Conservation (phyloP, 1,140 invertebrate genomes). For the Copidosoma floridanum region DNA sequence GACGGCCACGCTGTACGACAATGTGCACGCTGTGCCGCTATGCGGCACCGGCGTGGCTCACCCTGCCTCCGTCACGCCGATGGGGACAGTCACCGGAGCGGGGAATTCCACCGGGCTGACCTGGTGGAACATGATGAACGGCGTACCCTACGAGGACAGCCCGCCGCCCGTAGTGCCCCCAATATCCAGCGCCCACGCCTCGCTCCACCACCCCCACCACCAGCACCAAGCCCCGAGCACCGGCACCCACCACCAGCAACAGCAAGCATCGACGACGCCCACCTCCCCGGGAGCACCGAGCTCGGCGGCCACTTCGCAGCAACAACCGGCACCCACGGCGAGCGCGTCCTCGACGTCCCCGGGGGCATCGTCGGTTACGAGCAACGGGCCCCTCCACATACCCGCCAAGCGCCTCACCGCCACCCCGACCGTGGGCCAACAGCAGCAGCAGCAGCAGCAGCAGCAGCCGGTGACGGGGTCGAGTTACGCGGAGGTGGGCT, state of each 20-base stretch:
- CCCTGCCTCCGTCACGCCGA: slow-evolving; percentile 64
- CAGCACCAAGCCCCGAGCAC: slow-evolving; percentile 59
- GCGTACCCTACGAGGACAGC: slow-evolving; percentile 70
- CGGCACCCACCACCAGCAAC: slow-evolving; percentile 59
- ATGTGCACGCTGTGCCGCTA: slow-evolving; percentile 66
- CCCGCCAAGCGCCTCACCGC: slow-evolving; percentile 73
- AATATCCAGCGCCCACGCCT: slow-evolving; percentile 50
- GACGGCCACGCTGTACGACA: slow-evolving; percentile 78
- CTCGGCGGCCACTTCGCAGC: slow-evolving; percentile 54
- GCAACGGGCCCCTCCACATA: slow-evolving; percentile 75
- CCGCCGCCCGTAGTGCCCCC: slow-evolving; percentile 64
- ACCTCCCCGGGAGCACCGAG: slow-evolving; percentile 50
- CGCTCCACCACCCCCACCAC: slow-evolving; percentile 56
- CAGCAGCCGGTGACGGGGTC: slow-evolving; percentile 37
- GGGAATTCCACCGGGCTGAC: slow-evolving; percentile 74
- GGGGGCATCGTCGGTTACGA: slow-evolving; percentile 64
- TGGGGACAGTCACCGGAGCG: slow-evolving; percentile 75
- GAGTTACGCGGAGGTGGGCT: slow-evolving; percentile 62
- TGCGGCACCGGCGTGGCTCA: slow-evolving; percentile 68
- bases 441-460: slow-evolving; percentile 49
- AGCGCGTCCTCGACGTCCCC: slow-evolving; percentile 61
- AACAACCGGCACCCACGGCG: slow-evolving; percentile 53
- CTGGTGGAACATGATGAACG: slow-evolving; percentile 84
- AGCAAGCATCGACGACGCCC: slow-evolving; percentile 58
- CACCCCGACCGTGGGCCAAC: slow-evolving; percentile 38